Evolutionary conservation across 2,113 vertebrate genomes (phyloP), one percentile per base, ranked within the genome.

Genomic region (Peromyscus leucopus): DNA sequence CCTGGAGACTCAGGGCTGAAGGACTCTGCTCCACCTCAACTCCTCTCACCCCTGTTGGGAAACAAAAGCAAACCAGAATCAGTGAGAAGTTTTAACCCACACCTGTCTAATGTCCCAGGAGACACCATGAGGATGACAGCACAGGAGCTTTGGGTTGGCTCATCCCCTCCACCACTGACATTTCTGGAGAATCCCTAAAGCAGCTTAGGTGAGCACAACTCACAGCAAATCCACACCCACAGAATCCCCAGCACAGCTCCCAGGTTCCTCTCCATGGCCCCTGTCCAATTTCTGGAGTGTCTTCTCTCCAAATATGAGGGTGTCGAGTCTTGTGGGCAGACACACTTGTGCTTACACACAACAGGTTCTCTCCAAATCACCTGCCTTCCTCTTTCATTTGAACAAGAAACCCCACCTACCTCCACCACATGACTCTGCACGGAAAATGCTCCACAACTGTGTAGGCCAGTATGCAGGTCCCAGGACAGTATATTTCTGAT

Each of bases 141-240:
- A 42, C 42, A 42, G 15, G 76, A 36, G 10, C 22, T 80, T 31
- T 31, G 16, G 1, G 4, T 42, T 42, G 42, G 42, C 11, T 42
- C 42, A 42, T 42, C 42, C 42, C 42, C 42, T 42, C 42, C 42
- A 42, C 42, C 15, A 28, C 36, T 10, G 26, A 55, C 31, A 2
- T 42, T 19, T 85, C n/a, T 16, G 55, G 5, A 24, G 28, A 12
- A 16, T 19, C 39, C 51, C 15, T 46, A 71, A 5, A 7, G 46
- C 2, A 33, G 28, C 61, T 31, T 42, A 31, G 39, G n/a, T 31
- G 15, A 46, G 3, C 26, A 46, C 28, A 61, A 93, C 96, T 97
- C 86, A 97, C 97, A 96, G 94, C 80, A 88, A 67, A 93, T 11
- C 55, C 88, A 93, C n/a, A 93, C 1, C 67, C 96, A 94, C 83